A percentile compares a stretch with the other conserved stretches of the same genome.
phyloP scores from a whole-genome alignment of 2,888 invertebrate species.

The Melanostoma scalare region DNA sequence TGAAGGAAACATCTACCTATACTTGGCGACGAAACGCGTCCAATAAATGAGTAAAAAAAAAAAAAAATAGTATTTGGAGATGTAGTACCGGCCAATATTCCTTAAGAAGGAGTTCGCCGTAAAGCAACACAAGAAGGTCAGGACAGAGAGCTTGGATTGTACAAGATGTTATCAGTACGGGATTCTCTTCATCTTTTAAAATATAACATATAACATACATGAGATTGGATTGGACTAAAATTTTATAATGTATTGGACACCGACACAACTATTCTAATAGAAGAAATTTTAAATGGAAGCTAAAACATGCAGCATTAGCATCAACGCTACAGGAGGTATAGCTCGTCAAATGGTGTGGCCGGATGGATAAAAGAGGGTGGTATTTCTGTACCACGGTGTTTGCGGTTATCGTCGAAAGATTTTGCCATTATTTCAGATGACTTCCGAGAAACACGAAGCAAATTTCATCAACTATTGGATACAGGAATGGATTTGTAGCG shows the following conservation, averaged over 20 bases:
- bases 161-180: too few species aligned
- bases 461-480: neutral
- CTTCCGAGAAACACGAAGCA: neutral
- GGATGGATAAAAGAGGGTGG: neutral
- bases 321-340: neutral
- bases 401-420: neutral
- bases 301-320: neutral
- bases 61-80: neutral
- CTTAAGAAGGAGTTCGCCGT: neutral
- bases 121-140: neutral
- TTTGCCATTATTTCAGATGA: too few species aligned
- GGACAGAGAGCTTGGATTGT: neutral
- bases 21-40: neutral
- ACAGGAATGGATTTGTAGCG: neutral
- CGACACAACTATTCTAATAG: neutral
- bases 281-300: neutral
- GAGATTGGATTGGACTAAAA: neutral
- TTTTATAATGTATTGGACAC: neutral
- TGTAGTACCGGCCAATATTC: neutral
- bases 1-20: neutral
- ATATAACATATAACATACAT: neutral
- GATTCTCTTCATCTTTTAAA: neutral
- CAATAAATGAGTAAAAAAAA: too few species aligned
- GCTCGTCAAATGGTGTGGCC: neutral
- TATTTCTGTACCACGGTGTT: neutral